Conservation (phyloP, 2,797 vertebrate genomes). For the Gouania willdenowi region DNA sequence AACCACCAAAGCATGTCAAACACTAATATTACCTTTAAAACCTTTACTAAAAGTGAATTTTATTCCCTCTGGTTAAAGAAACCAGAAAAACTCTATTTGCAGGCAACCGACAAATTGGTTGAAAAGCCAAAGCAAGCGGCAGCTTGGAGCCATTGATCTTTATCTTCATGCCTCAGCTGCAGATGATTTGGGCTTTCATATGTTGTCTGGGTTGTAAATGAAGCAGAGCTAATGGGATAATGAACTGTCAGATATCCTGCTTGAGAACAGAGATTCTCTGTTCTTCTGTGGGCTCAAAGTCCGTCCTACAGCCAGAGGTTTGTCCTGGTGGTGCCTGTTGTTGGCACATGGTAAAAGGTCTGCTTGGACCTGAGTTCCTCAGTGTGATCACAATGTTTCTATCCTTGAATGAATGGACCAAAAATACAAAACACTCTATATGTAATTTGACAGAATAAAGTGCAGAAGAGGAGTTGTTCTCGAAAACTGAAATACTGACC, state of each 20-base stretch:
- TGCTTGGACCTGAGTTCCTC: constrained; percentile 42
- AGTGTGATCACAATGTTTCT: constrained; percentile 32
- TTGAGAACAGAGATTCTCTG: constrained; percentile 31
- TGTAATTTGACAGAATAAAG: no score
- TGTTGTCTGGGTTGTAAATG: constrained; percentile 49
- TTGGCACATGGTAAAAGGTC: constrained; percentile 47
- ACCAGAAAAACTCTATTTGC: background rate
- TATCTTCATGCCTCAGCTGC: constrained; percentile 13
- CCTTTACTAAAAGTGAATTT: background rate
- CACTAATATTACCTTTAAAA: constrained; percentile 10
- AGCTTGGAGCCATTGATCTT: constrained; percentile 16
- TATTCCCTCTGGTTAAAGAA: constrained; percentile 10
- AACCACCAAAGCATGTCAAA: constrained; percentile 1
- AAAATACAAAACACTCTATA: no score
- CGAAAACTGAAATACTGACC: no score
- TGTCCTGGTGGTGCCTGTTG: constrained; percentile 32
- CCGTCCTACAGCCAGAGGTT: constrained; percentile 37
- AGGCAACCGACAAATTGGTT: constrained; percentile 6
- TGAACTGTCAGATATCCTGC: constrained; percentile 44
- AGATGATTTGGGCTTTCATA: constrained; percentile 9
- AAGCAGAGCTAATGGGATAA: constrained; percentile 46
- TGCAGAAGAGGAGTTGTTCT: no score
- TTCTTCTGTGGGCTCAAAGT: constrained; percentile 43
- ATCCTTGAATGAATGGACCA: constrained; percentile 38
- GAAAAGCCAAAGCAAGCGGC: constrained; percentile 28